These are phyloP conservation scores for Notothenia rossii DNA, from an alignment of 2,113 vertebrate genomes.

Conservation along the genomic window DNA sequence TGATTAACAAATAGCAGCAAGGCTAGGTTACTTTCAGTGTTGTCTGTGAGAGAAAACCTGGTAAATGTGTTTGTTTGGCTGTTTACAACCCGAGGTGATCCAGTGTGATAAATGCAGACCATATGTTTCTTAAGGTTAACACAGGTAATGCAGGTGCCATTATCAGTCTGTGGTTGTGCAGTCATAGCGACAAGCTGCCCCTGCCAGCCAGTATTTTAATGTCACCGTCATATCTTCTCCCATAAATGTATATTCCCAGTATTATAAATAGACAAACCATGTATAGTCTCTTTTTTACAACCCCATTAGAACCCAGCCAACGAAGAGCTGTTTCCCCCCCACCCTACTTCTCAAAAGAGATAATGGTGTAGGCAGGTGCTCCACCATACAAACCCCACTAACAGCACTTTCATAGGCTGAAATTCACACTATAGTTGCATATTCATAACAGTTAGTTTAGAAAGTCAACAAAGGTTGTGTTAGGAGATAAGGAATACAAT, in stretches of 20 bases:
- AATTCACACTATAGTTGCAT: not conserved
- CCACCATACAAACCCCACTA: not conserved
- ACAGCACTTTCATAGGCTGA: not conserved
- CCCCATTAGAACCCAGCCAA: not conserved
- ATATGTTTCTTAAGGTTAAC: not conserved
- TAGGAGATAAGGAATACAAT: not conserved
- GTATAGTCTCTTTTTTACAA: not conserved
- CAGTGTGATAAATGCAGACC: not conserved
- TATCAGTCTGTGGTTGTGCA: not conserved
- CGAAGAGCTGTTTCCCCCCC: not conserved
- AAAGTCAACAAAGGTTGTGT: not conserved
- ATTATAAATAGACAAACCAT: too few species aligned
- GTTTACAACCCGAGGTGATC: not conserved
- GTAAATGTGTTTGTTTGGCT: not conserved
- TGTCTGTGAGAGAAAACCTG: not conserved
- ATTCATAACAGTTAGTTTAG: not conserved
- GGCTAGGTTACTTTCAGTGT: not conserved
- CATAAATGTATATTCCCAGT: not conserved
- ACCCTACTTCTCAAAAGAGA: not conserved
- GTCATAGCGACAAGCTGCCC: not conserved
- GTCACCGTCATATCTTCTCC: too few species aligned
- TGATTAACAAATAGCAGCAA: constrained; percentile 2
- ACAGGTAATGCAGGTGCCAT: constrained; percentile 33
- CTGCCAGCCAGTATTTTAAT: not conserved
- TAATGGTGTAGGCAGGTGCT: not conserved